Conservation (phyloP, 2,797 vertebrate species). For the Capromys pilorides region DNA sequence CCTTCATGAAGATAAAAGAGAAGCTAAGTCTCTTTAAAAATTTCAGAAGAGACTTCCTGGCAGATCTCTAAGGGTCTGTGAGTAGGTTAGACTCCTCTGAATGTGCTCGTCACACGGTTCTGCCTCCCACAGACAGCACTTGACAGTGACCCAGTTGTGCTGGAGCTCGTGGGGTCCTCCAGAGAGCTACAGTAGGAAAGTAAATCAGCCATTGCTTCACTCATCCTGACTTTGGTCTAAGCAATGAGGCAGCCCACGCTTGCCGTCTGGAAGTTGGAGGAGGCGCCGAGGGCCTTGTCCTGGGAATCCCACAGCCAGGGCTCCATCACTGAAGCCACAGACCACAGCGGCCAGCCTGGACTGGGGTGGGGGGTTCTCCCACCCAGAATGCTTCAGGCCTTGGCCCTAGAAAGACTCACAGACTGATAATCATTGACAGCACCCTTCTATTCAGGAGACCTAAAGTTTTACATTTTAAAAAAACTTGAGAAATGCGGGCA, state of each 20-base stretch:
- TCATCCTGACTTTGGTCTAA: constrained; percentile 22
- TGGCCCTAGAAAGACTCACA: neutral
- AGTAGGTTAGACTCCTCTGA: constrained; percentile 32
- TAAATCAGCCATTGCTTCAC: neutral
- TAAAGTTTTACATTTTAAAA: constrained; percentile 22
- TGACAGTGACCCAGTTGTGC: constrained; percentile 45
- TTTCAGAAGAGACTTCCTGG: constrained; percentile 43
- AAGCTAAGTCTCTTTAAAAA: constrained; percentile 41
- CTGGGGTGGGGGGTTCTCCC: neutral
- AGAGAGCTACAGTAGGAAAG: neutral
- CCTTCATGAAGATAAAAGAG: constrained; percentile 31
- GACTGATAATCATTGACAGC: neutral
- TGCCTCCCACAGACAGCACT: constrained; percentile 32
- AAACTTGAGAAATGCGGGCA: constrained; percentile 35
- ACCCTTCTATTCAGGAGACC: neutral
- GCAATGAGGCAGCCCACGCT: neutral
- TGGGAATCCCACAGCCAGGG: neutral
- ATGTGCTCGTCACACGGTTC: neutral
- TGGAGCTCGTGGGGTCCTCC: neutral
- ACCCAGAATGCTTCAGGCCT: neutral
- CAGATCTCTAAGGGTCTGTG: neutral
- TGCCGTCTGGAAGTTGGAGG: neutral
- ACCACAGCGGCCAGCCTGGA: no score
- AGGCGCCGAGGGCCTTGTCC: neutral
- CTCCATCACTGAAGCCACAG: neutral